Evolutionary conservation across 1,140 invertebrate genomes (phyloP).

Genomic region (Tigriopus japonicus): DNA sequence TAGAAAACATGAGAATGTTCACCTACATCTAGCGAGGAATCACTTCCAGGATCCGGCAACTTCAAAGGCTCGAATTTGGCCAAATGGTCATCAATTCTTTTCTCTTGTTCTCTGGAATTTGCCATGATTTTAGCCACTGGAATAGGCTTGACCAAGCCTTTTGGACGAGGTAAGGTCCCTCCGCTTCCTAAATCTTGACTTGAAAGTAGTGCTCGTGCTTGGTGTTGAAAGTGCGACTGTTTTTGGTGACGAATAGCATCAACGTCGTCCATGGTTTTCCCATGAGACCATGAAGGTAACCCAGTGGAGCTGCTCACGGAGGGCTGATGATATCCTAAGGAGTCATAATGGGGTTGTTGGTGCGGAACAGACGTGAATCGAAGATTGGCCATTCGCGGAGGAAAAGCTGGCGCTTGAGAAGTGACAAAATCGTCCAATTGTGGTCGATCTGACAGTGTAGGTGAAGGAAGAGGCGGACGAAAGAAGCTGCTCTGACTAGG

Average conservation of each 20-base stretch:
- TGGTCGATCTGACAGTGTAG: conserved; percentile 9
- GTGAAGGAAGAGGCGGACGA: background rate
- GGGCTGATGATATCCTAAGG: conserved; percentile 29
- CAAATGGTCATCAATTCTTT: background rate
- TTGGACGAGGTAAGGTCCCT: conserved; percentile 61
- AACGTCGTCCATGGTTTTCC: conserved; percentile 62
- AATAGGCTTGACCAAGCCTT: conserved; percentile 51
- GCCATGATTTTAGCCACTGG: conserved; percentile 66
- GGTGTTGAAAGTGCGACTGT: conserved; percentile 20
- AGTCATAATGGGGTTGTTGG: conserved; percentile 22
- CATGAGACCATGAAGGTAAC: conserved; percentile 38
- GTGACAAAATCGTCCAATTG: background rate
- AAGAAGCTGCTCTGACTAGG: background rate
- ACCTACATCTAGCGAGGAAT: background rate
- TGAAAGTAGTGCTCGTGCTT: background rate
- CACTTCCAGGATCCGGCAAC: background rate
- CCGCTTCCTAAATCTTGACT: conserved; percentile 33
- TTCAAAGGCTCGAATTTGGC: too few species aligned
- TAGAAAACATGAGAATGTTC: conserved; percentile 1
- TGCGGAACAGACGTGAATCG: conserved; percentile 26
- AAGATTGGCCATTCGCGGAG: conserved; percentile 20
- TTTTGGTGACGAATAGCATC: conserved; percentile 74
- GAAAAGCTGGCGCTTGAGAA: background rate
- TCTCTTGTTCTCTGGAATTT: conserved; percentile 26
- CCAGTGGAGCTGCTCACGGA: too few species aligned